Evolutionary conservation across 2,797 vertebrate genomes (phyloP).

Genomic region (Sebastes hubbsi): DNA sequence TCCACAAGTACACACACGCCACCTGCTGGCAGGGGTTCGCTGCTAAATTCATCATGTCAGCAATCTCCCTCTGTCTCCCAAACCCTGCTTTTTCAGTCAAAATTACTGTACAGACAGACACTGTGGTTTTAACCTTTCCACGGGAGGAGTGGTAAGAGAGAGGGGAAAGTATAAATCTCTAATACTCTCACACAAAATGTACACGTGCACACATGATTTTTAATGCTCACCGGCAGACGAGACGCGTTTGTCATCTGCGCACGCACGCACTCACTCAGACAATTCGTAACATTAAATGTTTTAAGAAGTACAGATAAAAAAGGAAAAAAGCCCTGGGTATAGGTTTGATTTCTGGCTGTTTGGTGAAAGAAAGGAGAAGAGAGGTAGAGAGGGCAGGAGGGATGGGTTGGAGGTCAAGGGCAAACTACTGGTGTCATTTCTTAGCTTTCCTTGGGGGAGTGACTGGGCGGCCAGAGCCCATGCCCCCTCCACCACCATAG

Average conservation of each 20-base stretch:
- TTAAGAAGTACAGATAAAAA: conserved; percentile 83
- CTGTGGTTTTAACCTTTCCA: conserved; percentile 72
- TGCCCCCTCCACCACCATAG: conserved; percentile 77
- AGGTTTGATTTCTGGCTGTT: conserved; percentile 84
- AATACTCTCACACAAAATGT: conserved; percentile 75
- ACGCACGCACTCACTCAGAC: conserved; percentile 68
- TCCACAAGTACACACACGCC: conserved; percentile 63
- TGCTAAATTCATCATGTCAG: conserved; percentile 52
- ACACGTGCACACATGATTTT: conserved; percentile 76
- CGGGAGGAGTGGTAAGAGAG: conserved; percentile 72
- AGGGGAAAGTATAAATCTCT: conserved; percentile 76
- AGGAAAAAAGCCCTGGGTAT: conserved; percentile 82
- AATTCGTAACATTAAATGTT: conserved; percentile 80
- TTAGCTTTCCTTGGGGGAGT: conserved; percentile 88
- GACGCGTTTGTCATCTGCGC: conserved; percentile 42
- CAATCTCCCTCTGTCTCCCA: conserved; percentile 53
- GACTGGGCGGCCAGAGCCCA: conserved; percentile 81
- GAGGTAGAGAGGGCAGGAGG: conserved; percentile 82
- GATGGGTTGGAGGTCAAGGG: conserved; percentile 61
- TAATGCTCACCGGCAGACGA: conserved; percentile 70
- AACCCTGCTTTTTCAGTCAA: conserved; percentile 70
- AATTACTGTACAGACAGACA: conserved; percentile 70
- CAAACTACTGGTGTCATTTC: conserved; percentile 82
- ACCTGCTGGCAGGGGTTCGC: conserved; percentile 63
- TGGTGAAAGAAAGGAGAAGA: conserved; percentile 81